phyloP scores from a whole-genome alignment of 2,113 vertebrate genomes.

The Cyrtonyx montezumae region DNA sequence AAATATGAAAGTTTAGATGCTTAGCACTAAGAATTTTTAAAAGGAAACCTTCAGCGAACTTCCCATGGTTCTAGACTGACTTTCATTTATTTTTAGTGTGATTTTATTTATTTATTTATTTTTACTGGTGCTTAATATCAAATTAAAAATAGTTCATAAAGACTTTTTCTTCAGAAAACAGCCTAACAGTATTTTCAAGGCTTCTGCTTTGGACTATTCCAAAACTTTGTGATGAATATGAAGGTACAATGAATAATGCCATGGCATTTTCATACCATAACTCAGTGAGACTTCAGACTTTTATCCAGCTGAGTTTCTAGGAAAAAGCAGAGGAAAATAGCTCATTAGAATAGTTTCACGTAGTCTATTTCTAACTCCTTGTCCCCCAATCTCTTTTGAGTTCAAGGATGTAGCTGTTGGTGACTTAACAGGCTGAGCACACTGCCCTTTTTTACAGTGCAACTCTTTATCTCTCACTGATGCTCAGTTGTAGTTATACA shows the following conservation, averaged over 20 bases:
- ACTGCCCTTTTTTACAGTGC: not conserved
- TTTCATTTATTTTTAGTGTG: not conserved
- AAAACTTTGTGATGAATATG: not conserved
- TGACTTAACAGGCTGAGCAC: not conserved
- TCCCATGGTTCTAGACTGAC: not conserved
- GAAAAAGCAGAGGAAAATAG: not conserved
- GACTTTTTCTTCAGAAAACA: not conserved
- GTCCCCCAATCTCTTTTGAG: not conserved
- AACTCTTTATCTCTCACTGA: not conserved
- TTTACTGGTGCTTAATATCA: not conserved
- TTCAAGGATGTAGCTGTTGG: not conserved
- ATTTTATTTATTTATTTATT: not conserved
- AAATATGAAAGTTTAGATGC: not conserved
- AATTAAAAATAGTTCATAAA: not conserved
- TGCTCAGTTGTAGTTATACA: fast-evolving
- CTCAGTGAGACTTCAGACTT: not conserved
- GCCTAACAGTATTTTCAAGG: not conserved
- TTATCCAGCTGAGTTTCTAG: not conserved
- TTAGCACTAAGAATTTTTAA: not conserved
- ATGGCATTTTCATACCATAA: not conserved
- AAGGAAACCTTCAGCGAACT: not conserved
- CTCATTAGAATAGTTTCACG: not conserved
- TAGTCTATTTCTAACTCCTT: not conserved
- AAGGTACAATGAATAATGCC: not conserved
- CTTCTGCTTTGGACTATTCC: not conserved